Evolutionary conservation across 2,113 vertebrate species (phyloP).

Genomic region (Labrus mixtus): DNA sequence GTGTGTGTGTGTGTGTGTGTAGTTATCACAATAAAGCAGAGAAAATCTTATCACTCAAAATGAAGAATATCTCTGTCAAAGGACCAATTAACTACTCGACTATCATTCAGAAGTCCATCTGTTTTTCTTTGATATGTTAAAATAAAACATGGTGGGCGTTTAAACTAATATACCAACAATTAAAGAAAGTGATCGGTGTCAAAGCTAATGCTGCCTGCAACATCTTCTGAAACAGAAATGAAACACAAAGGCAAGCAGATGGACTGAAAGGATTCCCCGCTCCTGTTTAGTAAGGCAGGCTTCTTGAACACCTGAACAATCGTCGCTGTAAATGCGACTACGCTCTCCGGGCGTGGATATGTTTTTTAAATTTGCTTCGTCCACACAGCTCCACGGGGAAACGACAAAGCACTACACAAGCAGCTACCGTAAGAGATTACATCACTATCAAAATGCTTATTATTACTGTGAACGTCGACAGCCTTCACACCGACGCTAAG

Average conservation of each 20-base stretch:
- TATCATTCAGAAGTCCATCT: not conserved
- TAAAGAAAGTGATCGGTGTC: not conserved
- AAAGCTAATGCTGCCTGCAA: conserved; percentile 6
- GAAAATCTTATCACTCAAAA: conserved; percentile 4
- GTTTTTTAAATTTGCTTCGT: conserved; percentile 22
- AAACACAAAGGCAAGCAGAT: conserved; percentile 28
- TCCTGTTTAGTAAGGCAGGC: conserved; percentile 30
- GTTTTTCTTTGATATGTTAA: not conserved
- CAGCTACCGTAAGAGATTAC: conserved; percentile 68
- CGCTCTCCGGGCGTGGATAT: conserved; percentile 58
- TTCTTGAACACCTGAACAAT: conserved; percentile 46
- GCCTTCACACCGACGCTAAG: conserved; percentile 25
- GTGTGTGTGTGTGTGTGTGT: conserved; percentile 41
- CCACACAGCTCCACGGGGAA: conserved; percentile 60
- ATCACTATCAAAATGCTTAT: conserved; percentile 71
- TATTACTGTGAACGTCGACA: conserved; percentile 59
- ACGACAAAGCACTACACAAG: conserved; percentile 74
- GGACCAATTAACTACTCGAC: not conserved
- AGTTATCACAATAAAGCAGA: conserved; percentile 10
- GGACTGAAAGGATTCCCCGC: conserved; percentile 23
- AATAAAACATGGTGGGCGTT: not conserved
- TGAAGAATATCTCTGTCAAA: not conserved
- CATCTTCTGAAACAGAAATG: conserved; percentile 18
- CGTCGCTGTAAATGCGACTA: conserved; percentile 49
- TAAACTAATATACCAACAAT: not conserved